phyloP scores from a whole-genome alignment of 2,888 invertebrate species.

The Heliconius aoede region DNA sequence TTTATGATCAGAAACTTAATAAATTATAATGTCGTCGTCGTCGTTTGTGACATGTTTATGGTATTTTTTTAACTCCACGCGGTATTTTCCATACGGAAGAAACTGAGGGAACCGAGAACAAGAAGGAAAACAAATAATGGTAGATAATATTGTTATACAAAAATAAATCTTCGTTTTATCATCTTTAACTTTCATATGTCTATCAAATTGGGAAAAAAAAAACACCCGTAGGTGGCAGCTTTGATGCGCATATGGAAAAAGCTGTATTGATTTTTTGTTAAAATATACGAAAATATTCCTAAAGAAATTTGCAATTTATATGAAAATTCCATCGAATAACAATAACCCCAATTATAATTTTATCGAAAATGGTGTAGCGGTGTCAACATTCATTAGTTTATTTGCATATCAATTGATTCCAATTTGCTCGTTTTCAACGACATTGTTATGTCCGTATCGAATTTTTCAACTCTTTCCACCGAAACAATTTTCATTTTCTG shows the following conservation, averaged over 20 bases:
- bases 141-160: no score
- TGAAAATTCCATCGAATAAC: conserved; percentile 33
- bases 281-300: conserved; percentile 17
- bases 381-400: conserved; percentile 46
- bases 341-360: conserved; percentile 43
- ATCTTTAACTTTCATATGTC: background rate
- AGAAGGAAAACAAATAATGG: no score
- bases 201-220: background rate
- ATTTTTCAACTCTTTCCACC: conserved; percentile 51
- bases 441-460: conserved; percentile 49
- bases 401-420: conserved; percentile 47
- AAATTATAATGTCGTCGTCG: background rate
- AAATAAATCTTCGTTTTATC: background rate
- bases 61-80: background rate
- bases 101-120: background rate
- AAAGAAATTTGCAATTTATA: conserved; percentile 20
- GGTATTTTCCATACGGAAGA: background rate
- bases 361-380: conserved; percentile 44
- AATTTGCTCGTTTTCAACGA: conserved; percentile 43
- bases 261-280: conserved; percentile 7
- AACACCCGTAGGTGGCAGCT: background rate
- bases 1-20: background rate
- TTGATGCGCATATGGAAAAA: background rate
- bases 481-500: conserved; percentile 64
- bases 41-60: background rate